Evolutionary conservation across 2,888 invertebrate species (phyloP), one percentile per base, ranked within the genome.

Genomic region (Cerastoderma edule): DNA sequence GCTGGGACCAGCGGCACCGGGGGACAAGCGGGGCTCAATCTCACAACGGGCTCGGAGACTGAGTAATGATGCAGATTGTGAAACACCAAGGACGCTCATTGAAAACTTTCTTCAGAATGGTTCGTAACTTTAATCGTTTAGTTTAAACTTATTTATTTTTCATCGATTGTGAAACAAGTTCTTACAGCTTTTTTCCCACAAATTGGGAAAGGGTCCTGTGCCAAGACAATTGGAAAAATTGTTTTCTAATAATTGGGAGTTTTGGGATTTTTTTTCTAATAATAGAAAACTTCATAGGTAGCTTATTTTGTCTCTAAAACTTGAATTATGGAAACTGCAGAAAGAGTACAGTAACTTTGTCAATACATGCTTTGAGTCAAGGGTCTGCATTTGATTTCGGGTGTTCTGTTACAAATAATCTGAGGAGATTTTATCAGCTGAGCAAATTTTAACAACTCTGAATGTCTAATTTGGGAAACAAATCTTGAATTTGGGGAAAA

Each of bases 61-160:
- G 4, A 50, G 5, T 8, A n/a, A 53, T 19, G 77, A 69, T 16
- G 5, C 63, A 27, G 70, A 74, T 32, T 19, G 8, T 0, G 78
- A 78, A 35, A 74, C 78, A 5, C 78, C 78, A 8, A 64, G 78
- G 16, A 71, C 74, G 2, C 50, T 78, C 32, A 64, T 78, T 8
- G 74, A 78, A 50, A 71, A 68, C 4, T 60, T 60, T 39, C 24
- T 60, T 22, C n/a, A 27, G n/a, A 78, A 74, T 57, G 65, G 78
- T 78, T 67, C 27, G 74, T 63, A 16, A n/a, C n/a, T n/a, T n/a
- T n/a, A n/a, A n/a, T n/a, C n/a, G n/a, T n/a, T n/a, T n/a, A n/a
- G n/a, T n/a, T n/a, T n/a, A 44, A 0, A 44, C 30, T 13, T n/a
- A 22, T 28, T 13, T 30, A 24, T 48, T 22, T 28, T 50, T 13